Evolutionary conservation across 2,888 invertebrate genomes (phyloP), one percentile per base, ranked within the genome.

Genomic region (Drosophila neotestacea): DNA sequence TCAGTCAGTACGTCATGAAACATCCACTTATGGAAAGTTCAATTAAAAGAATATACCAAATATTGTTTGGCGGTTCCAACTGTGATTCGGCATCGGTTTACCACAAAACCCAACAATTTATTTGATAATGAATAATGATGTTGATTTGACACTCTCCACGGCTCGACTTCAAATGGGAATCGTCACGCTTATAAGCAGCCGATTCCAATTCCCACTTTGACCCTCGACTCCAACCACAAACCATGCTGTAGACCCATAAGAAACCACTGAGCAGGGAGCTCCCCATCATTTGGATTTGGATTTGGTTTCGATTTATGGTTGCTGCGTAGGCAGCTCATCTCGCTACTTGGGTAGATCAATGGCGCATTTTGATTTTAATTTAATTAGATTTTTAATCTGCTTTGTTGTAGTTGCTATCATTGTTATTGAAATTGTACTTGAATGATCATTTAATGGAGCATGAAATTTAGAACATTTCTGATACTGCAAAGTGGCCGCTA

Each of bases 81-180:
- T 86, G 83, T 73, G 88, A 70, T 72, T 56, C 64, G 38, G 42
- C 52, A 41, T 63, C 62, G 61, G 68, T 61, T 70, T 46, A 79
- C 84, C 88, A 73, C 90, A 84, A 79, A 80, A 67, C 77, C 77
- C 70, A 67, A 75, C 50, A 66, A 81, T 89, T 69, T 87, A 89
- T 90, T 87, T 87, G 87, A 79, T 90, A 87, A 89, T 86, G 90
- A 86, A 85, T 86, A 86, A 86, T 86, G 85, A 86, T 89, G 85
- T 78, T 81, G 90, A 90, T 86, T 85, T 85, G 85, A 90, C 85
- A 85, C 82, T 85, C 71, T 75, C 67, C 79, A 70, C 71, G 81
- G 81, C 64, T 69, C 56, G 68, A 80, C 81, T 28, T 73, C 80
- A 72, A 85, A 85, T 84, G 83, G 61, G 70, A 88, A 66, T 83